Evolutionary conservation across 2,113 vertebrate species (phyloP).

Genomic region (Mastomys natalensis): DNA sequence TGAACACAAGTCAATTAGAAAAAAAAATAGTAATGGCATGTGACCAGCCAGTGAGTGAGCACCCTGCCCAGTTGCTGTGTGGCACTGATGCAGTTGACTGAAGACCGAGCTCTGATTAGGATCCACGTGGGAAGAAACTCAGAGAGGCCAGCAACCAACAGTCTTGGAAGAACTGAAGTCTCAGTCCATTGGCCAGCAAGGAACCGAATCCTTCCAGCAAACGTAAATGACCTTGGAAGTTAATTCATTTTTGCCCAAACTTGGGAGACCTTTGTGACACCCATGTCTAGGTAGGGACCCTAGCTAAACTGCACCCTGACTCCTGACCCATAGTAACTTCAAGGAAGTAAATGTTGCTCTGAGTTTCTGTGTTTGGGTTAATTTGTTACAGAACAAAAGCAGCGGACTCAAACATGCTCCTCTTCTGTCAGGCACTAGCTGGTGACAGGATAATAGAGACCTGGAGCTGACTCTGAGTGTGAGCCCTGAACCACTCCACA

Average conservation of each 20-base stretch:
- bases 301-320: not conserved
- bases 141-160: not conserved
- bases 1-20: not conserved
- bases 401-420: not conserved
- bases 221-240: not conserved
- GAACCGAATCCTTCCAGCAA: not conserved
- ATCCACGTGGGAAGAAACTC: not conserved
- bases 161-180: not conserved
- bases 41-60: not conserved
- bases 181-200: not conserved
- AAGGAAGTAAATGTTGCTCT: not conserved
- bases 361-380: not conserved
- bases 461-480: not conserved
- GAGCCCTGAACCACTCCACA: not conserved
- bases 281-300: not conserved
- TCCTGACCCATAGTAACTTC: not conserved
- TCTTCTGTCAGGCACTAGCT: not conserved
- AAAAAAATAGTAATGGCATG: not conserved
- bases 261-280: not conserved
- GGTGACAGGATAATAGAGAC: not conserved
- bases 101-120: not conserved
- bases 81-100: not conserved
- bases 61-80: not conserved
- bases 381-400: slow-evolving; percentile 4
- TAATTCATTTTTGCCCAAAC: not conserved